Percentiles rank a stretch among this genome's conserved stretches.
These are phyloP conservation scores for Dicrurus megarhynchus DNA, from an alignment of 2,113 vertebrate genomes.

Conservation along the genomic window DNA sequence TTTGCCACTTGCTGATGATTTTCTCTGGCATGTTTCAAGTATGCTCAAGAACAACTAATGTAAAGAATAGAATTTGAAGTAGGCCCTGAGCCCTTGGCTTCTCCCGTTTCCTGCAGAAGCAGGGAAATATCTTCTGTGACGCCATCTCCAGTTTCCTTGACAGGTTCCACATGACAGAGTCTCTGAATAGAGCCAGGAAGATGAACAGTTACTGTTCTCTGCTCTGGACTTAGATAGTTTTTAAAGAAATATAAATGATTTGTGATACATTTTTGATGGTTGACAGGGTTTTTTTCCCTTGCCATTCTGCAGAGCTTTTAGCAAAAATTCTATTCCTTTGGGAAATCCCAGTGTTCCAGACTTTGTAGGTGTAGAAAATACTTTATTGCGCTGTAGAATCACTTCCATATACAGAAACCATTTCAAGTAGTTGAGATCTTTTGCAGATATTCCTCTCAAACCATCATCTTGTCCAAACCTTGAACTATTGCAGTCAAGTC, in stretches of 20 bases:
- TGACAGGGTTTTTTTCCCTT: not conserved
- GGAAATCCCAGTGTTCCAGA: not conserved
- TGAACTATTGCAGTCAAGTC: not conserved
- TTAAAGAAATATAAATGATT: not conserved
- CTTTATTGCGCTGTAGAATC: not conserved
- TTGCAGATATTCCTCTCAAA: not conserved
- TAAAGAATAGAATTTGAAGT: not conserved
- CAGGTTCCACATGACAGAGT: not conserved
- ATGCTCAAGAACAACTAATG: not conserved
- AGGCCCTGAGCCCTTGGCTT: not conserved
- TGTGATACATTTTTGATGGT: not conserved
- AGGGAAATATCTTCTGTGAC: not conserved
- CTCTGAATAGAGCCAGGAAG: not conserved
- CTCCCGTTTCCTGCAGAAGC: not conserved
- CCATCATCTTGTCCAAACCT: not conserved
- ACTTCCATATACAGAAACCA: not conserved
- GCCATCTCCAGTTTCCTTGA: not conserved
- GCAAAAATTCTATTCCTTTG: not conserved
- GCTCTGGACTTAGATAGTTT: not conserved
- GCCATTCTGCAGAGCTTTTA: not conserved
- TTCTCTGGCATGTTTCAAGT: not conserved
- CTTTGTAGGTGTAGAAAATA: not conserved
- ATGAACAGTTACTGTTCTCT: not conserved
- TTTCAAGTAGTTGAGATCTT: not conserved
- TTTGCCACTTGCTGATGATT: not conserved